Evolutionary conservation across 1,140 invertebrate genomes (phyloP).

Genomic region (Orius laevigatus): DNA sequence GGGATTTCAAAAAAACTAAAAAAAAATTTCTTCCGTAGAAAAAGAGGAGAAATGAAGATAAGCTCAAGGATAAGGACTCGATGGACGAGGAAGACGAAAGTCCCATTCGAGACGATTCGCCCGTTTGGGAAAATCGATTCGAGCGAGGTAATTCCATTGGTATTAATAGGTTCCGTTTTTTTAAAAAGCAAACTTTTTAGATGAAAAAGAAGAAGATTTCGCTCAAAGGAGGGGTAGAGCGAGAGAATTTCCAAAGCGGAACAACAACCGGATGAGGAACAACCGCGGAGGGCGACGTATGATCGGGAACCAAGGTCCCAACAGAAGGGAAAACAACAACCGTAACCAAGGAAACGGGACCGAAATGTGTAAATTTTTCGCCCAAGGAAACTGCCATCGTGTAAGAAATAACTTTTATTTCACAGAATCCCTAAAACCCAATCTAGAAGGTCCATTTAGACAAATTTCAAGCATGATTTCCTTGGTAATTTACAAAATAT

Average conservation of each 20-base stretch:
- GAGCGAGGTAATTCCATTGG: no score
- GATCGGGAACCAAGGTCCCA: no score
- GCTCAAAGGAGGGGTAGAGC: conserved; percentile 1
- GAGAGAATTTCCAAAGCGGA: conserved; percentile 22
- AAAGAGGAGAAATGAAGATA: conserved; percentile 25
- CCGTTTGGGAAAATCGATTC: no score
- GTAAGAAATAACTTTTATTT: conserved; percentile 24
- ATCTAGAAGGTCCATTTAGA: no score
- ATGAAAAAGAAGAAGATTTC: conserved; percentile 8
- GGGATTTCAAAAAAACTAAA: no score
- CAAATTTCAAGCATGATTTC: no score
- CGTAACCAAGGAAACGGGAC: conserved; percentile 20
- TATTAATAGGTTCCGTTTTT: no score
- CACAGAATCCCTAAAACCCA: no score
- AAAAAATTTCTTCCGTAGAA: conserved; percentile 22
- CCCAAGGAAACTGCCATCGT: conserved; percentile 77
- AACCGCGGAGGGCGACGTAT: conserved; percentile 22
- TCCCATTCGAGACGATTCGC: neutral
- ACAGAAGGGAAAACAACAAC: conserved; percentile 22
- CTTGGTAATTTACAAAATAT: no score
- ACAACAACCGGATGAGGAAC: conserved; percentile 18
- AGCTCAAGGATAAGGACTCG: conserved; percentile 27
- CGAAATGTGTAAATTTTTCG: conserved; percentile 57
- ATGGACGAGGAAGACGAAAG: conserved; percentile 22
- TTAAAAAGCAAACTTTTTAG: neutral